Evolutionary conservation across 2,888 invertebrate genomes (phyloP).

Genomic region (Serripes groenlandicus): DNA sequence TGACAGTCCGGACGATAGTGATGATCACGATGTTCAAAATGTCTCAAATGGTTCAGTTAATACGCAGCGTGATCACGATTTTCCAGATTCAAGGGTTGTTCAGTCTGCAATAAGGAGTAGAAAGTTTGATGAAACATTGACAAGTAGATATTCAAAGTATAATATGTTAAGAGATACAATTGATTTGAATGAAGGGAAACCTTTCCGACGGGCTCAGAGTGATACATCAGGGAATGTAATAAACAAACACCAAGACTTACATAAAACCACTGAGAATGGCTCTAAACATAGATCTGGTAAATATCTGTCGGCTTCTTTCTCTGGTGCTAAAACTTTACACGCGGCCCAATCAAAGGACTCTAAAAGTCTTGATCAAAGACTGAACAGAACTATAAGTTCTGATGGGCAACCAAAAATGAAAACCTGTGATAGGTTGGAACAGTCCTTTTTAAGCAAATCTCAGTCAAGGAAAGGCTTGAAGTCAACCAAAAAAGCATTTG

Average conservation of each 20-base stretch:
- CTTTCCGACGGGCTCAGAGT: slow-evolving; percentile 27
- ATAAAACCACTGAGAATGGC: slow-evolving; percentile 8
- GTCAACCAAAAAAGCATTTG: slow-evolving; percentile 50
- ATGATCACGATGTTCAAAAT: neutral
- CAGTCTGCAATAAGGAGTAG: slow-evolving; percentile 9
- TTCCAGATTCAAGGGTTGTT: neutral
- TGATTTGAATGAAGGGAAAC: slow-evolving; percentile 40
- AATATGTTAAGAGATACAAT: slow-evolving; percentile 61
- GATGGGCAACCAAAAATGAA: slow-evolving; percentile 51
- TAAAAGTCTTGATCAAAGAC: slow-evolving; percentile 44
- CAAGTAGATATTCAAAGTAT: slow-evolving; percentile 55
- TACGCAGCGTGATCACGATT: neutral
- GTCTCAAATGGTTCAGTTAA: neutral
- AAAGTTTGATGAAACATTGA: slow-evolving; percentile 9
- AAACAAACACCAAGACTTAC: neutral
- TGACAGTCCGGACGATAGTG: slow-evolving; percentile 7
- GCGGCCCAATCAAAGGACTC: slow-evolving; percentile 2
- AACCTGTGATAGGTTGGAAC: slow-evolving; percentile 60
- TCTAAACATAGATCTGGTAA: slow-evolving; percentile 29
- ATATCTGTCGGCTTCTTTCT: slow-evolving; percentile 44
- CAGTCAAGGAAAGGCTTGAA: slow-evolving; percentile 13
- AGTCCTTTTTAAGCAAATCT: slow-evolving; percentile 47
- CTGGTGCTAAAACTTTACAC: slow-evolving; percentile 42
- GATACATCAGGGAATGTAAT: neutral
- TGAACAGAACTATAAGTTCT: slow-evolving; percentile 43